These are phyloP conservation scores for Notiomystis cincta DNA, from an alignment of 2,113 vertebrate genomes.

Conservation along the genomic window DNA sequence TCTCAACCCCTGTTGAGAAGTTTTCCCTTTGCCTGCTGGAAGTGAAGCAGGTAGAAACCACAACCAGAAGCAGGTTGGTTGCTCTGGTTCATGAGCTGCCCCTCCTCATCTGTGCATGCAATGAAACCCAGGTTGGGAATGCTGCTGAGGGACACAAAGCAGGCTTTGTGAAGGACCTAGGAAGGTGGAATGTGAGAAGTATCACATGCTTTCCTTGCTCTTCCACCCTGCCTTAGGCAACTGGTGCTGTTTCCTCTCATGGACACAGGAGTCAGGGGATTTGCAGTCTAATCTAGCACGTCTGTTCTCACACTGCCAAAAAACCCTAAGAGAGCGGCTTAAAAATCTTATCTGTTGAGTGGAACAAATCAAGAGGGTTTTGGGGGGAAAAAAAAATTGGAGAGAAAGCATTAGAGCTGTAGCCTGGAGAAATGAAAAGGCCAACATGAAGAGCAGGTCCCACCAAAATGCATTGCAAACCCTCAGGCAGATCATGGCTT, in stretches of 20 bases:
- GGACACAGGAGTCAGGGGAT: background rate
- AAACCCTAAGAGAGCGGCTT: background rate
- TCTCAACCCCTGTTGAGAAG: background rate
- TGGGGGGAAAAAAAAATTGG: background rate
- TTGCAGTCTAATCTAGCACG: background rate
- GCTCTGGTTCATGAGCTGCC: background rate
- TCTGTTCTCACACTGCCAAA: background rate
- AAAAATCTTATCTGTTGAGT: background rate
- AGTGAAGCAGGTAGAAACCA: background rate
- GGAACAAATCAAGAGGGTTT: background rate
- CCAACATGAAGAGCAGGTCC: background rate
- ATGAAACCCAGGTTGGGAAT: background rate
- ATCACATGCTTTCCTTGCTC: background rate
- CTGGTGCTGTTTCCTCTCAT: background rate
- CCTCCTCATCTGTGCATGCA: background rate
- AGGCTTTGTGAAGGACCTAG: background rate
- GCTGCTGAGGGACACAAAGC: background rate
- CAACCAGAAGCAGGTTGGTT: background rate
- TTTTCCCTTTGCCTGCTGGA: background rate
- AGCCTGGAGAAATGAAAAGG: background rate
- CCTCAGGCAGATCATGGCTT: background rate
- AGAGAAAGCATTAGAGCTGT: background rate
- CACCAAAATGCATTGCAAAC: constrained; percentile 1
- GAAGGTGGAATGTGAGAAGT: background rate
- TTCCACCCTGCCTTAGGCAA: background rate